These are phyloP conservation scores for Hemibagrus wyckioides DNA, from an alignment of 2,113 vertebrate species.

Conservation along the genomic window DNA sequence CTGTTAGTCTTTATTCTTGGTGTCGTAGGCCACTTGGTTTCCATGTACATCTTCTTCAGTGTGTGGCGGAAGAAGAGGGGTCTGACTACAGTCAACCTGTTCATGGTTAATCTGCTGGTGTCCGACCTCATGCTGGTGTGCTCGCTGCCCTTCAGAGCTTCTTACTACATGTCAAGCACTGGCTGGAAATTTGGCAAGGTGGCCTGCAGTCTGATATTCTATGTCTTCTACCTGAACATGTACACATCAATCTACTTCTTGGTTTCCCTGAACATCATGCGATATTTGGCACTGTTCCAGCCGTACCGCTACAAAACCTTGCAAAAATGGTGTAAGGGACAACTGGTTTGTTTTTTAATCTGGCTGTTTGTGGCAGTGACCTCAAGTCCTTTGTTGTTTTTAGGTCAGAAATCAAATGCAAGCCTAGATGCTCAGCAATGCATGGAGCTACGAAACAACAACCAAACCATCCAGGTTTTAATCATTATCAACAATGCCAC, in stretches of 20 bases:
- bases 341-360: constrained; percentile 60
- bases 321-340: constrained; percentile 56
- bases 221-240: constrained; percentile 76
- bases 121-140: constrained; percentile 73
- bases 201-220: constrained; percentile 71
- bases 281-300: constrained; percentile 69
- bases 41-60: constrained; percentile 72
- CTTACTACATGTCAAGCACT: constrained; percentile 67
- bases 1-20: constrained; percentile 69
- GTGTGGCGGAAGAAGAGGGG: constrained; percentile 58
- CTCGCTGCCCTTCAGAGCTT: constrained; percentile 71
- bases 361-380: constrained; percentile 67
- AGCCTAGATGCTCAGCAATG: constrained; percentile 36
- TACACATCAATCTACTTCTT: constrained; percentile 81
- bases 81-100: constrained; percentile 63
- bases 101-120: constrained; percentile 78
- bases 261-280: constrained; percentile 69
- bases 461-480: background rate
- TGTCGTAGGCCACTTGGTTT: constrained; percentile 69
- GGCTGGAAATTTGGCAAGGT: constrained; percentile 69
- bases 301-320: constrained; percentile 60
- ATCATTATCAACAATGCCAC: constrained; percentile 66
- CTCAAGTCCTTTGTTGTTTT: constrained; percentile 55
- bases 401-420: fast-evolving
- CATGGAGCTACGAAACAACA: constrained; percentile 63